These are phyloP conservation scores for Eufriesea mexicana DNA, from an alignment of 1,140 invertebrate species.

Conservation along the genomic window DNA sequence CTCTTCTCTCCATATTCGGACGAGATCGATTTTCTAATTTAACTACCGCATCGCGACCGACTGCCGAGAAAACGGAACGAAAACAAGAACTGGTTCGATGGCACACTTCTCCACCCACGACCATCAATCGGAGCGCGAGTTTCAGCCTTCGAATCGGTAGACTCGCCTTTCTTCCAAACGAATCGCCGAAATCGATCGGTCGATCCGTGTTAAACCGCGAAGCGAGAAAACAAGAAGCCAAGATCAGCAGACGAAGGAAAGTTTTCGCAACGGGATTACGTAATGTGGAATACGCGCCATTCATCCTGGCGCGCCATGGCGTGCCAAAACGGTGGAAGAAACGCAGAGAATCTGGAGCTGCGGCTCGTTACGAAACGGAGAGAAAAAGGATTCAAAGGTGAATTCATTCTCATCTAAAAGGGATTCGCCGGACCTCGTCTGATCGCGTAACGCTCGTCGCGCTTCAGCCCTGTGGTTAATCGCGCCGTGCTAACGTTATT, in stretches of 20 bases:
- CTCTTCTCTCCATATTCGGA: too few relatives aligned
- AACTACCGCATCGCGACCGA: background rate
- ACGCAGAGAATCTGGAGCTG: too few relatives aligned
- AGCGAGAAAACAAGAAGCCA: too few relatives aligned
- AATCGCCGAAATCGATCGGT: background rate
- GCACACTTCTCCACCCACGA: background rate
- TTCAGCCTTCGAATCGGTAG: too few relatives aligned
- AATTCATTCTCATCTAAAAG: background rate
- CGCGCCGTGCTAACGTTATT: constrained; percentile 29
- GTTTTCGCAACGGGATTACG: too few relatives aligned
- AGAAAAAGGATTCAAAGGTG: background rate
- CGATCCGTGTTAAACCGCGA: too few relatives aligned
- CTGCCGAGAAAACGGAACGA: background rate
- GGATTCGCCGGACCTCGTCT: background rate
- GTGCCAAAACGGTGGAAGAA: background rate
- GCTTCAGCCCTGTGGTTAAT: constrained; percentile 20
- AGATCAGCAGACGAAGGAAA: too few relatives aligned
- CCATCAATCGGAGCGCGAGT: background rate
- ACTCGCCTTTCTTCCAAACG: background rate
- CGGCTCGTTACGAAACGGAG: background rate
- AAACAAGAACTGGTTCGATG: background rate
- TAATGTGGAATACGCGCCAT: too few relatives aligned
- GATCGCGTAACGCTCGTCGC: background rate
- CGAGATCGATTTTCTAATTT: constrained; percentile 39
- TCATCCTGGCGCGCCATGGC: background rate